Evolutionary conservation across 2,888 invertebrate genomes (phyloP), one percentile per base, ranked within the genome.

Genomic region (Leptinotarsa peninsularis): DNA sequence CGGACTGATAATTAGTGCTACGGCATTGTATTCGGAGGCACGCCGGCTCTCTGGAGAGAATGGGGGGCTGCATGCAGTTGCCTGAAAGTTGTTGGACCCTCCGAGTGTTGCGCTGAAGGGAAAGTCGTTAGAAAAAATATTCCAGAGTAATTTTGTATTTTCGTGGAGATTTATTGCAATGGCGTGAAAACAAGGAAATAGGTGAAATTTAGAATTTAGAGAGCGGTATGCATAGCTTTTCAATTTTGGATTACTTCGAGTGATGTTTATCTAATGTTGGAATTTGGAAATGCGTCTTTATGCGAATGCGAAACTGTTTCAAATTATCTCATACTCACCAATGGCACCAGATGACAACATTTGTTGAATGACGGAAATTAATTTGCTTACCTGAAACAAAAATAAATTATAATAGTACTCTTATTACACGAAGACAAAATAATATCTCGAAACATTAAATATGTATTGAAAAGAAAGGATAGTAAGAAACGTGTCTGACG

Each of bases 11-110:
- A 80, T 80, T 80, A 82, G 80, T 80, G 79, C 80, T 78, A 77
- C 74, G 74, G 76, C 76, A 80, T 82, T 81, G 80, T 82, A 82
- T 82, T 82, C 81, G 76, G 71, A 75, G 76, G 75, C 82, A 81
- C 81, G 80, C 75, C 72, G 80, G 76, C 74, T 81, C 79, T 78
- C 79, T 70, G 71, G 77, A 74, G 77, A 75, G 72, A 50, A 27
- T 52, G 18, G 14, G 63, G 63, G 63, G 63, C 17, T 63, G 5
- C 33, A 58, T 63, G 33, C 4, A 63, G 63, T 63, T 15, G 27
- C n/a, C 58, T 58, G 58, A 58, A 58, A 27, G 52, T 60, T 71
- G 71, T 71, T 68, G 54, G 68, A 68, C 67, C 60, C 54, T 60
- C 49, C 33, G 33, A 49, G 49, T 58, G 52, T 56, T 1, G 18